These are phyloP conservation scores for Tachystola acroxantha DNA, from an alignment of 2,888 invertebrate species.

Conservation along the genomic window DNA sequence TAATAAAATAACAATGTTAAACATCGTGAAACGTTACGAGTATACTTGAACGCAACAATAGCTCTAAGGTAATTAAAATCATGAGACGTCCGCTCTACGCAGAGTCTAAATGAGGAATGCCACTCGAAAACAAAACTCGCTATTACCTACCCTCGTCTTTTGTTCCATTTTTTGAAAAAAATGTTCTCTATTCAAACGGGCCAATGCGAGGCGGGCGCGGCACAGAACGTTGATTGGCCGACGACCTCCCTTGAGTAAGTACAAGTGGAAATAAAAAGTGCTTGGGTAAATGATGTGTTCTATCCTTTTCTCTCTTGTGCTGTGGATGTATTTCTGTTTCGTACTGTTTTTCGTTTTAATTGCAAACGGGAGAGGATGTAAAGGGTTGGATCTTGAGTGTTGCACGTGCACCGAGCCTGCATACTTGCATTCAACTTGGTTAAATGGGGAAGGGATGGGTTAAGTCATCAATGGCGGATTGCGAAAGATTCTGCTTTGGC, in stretches of 20 bases:
- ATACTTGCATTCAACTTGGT: conserved; percentile 63
- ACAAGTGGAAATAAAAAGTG: conserved; percentile 74
- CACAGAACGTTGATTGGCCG: conserved; percentile 75
- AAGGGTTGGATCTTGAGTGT: conserved; percentile 75
- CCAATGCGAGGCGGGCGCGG: conserved; percentile 69
- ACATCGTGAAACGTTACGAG: conserved; percentile 54
- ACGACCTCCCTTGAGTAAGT: conserved; percentile 68
- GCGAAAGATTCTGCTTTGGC: conserved; percentile 12
- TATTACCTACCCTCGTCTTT: conserved; percentile 74
- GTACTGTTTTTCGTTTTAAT: conserved; percentile 73
- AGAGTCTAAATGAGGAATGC: conserved; percentile 60
- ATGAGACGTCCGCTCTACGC: conserved; percentile 60
- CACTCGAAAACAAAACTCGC: conserved; percentile 75
- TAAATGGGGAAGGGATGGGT: conserved; percentile 59
- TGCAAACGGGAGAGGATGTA: conserved; percentile 72
- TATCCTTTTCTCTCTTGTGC: conserved; percentile 50
- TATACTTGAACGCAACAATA: conserved; percentile 54
- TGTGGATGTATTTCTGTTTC: conserved; percentile 40
- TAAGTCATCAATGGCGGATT: conserved; percentile 49
- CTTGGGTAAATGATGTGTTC: conserved; percentile 69
- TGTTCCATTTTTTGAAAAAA: conserved; percentile 64
- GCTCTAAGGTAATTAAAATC: conserved; percentile 66
- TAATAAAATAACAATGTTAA: conserved; percentile 72
- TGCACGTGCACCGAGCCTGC: conserved; percentile 59
- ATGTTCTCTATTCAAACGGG: conserved; percentile 71